phyloP scores from a whole-genome alignment of 37 sponge, comb jelly and placozoan species.

The Spongilla lacustris region DNA sequence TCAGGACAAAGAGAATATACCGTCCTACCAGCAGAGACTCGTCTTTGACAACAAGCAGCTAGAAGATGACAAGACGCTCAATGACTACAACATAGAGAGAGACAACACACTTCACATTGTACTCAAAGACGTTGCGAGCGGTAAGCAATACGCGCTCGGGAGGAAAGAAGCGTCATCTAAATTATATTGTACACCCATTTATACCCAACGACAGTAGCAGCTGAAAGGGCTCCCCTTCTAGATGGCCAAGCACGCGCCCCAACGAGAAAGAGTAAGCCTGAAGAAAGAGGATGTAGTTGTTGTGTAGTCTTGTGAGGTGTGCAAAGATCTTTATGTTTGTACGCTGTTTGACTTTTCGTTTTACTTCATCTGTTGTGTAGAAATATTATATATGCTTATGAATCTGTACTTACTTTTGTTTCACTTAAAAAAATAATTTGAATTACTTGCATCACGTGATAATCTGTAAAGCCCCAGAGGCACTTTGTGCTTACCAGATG shows the following conservation, averaged over 20 bases:
- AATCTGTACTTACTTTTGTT: no score
- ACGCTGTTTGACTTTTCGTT: no score
- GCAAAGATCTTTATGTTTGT: not conserved
- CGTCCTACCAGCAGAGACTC: conserved; percentile 87
- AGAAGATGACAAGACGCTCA: conserved; percentile 81
- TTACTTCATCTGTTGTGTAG: no score
- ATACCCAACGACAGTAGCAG: not conserved
- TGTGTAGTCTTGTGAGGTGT: not conserved
- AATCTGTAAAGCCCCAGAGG: no score
- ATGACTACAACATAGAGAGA: conserved; percentile 89
- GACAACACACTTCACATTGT: conserved; percentile 85
- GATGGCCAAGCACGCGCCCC: not conserved
- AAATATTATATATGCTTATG: no score
- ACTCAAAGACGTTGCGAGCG: conserved; percentile 57
- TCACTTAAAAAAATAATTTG: no score
- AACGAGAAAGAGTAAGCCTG: not conserved
- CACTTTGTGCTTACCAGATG: no score
- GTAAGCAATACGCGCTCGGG: not conserved
- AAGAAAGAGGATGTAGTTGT: not conserved
- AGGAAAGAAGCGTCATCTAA: not conserved
- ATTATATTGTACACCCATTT: not conserved
- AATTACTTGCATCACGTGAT: no score
- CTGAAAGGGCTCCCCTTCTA: not conserved
- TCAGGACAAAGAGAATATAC: conserved; percentile 88
- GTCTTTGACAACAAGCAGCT: conserved; percentile 89